A percentile compares a stretch with the other conserved stretches of the same genome.
phyloP scores from a whole-genome alignment of 2,113 vertebrate genomes.

The Eudyptes chrysolophus region DNA sequence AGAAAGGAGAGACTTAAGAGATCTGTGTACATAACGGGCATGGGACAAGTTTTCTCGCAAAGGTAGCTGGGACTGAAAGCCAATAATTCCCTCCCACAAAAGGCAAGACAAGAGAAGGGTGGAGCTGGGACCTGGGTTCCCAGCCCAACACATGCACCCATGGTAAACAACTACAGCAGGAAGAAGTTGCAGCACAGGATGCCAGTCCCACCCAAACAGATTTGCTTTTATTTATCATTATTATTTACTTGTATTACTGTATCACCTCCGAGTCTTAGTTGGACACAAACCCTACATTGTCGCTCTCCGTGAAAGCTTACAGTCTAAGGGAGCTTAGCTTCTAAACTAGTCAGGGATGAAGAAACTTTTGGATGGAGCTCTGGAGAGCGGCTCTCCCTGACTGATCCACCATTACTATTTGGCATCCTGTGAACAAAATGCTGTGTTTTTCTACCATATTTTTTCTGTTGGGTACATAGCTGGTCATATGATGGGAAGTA shows the following conservation, averaged over 20 bases:
- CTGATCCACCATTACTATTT: not conserved
- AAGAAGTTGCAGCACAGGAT: not conserved
- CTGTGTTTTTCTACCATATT: not conserved
- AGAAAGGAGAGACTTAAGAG: not conserved
- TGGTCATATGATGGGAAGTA: not conserved
- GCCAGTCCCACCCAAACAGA: not conserved
- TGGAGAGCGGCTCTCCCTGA: not conserved
- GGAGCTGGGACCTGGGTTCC: not conserved
- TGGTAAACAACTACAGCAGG: not conserved
- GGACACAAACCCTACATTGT: not conserved
- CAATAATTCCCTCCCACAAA: not conserved
- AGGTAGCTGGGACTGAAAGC: not conserved
- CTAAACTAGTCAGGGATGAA: not conserved
- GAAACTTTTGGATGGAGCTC: not conserved
- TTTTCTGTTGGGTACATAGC: not conserved
- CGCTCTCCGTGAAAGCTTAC: not conserved
- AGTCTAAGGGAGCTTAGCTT: not conserved
- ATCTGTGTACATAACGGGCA: not conserved
- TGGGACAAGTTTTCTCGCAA: not conserved
- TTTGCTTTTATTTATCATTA: not conserved
- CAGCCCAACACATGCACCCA: not conserved
- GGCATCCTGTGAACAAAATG: not conserved
- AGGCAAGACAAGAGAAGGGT: not conserved
- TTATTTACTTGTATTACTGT: not conserved
- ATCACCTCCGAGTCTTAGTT: not conserved